These are phyloP conservation scores for Calycopis cecrops DNA, from an alignment of 1,140 invertebrate species.

Conservation along the genomic window DNA sequence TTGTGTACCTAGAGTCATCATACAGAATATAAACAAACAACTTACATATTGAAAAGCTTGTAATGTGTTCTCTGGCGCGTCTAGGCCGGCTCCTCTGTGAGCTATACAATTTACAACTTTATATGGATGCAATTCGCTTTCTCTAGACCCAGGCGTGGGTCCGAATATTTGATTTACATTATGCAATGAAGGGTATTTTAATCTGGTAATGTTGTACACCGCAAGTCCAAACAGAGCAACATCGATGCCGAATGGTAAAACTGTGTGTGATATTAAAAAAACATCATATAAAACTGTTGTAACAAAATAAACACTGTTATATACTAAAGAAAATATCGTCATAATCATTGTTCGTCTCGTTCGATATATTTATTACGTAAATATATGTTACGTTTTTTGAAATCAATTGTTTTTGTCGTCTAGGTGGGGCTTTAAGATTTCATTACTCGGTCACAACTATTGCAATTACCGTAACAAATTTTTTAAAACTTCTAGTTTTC, in stretches of 20 bases:
- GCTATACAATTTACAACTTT: conserved; percentile 73
- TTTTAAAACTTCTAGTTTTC: too few relatives aligned
- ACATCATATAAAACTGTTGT: conserved; percentile 39
- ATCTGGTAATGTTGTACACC: conserved; percentile 51
- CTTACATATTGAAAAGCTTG: conserved; percentile 81
- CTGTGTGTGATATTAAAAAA: conserved; percentile 48
- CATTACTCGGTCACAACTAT: too few relatives aligned
- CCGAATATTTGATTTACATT: conserved; percentile 57
- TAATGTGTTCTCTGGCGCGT: conserved; percentile 85
- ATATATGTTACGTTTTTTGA: conserved; percentile 14
- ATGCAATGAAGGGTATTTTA: conserved; percentile 43
- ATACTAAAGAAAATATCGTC: conserved; percentile 35
- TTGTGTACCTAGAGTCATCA: neutral
- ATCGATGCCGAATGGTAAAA: conserved; percentile 56
- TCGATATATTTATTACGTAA: conserved; percentile 28
- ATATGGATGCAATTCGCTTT: conserved; percentile 39
- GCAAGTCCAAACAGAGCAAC: conserved; percentile 47
- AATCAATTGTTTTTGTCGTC: conserved; percentile 17
- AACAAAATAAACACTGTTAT: conserved; percentile 42
- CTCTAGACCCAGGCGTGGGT: conserved; percentile 45
- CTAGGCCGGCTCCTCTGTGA: conserved; percentile 81
- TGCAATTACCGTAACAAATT: too few relatives aligned
- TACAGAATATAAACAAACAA: conserved; percentile 19
- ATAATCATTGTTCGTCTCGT: conserved; percentile 55
- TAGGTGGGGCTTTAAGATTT: conserved; percentile 30